Evolutionary conservation across 2,113 vertebrate species (phyloP), one percentile per base, ranked within the genome.

Genomic region (Xyrauchen texanus): DNA sequence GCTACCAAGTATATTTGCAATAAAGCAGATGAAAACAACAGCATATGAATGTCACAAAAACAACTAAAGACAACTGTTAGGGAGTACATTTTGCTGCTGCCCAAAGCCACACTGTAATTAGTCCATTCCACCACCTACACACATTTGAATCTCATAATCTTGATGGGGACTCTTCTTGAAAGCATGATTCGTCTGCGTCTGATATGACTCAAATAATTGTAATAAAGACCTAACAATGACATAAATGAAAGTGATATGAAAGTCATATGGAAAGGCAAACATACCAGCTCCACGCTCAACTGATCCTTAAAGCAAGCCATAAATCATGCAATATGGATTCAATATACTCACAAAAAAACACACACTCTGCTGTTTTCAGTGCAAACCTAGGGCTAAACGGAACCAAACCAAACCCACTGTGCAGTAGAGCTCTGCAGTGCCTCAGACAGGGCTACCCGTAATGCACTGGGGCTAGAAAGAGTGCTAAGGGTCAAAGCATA

Each of bases 381-480:
- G 34, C 51, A 55, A 11, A 57, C 47, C 12, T 16, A 7, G 53
- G 46, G 55, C 62, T 65, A 15, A 45, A 75, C 21, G 21, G 71
- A 60, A 75, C 8, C 63, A 67, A 53, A 75, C 65, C 58, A 79
- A 34, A 81, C 61, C 72, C 62, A 44, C 61, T 62, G 62, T 80
- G 70, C 62, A 76, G n/a, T 68, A 76, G 63, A 62, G n/a, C 57
- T 55, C 58, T 64, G 57, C 69, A 75, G 34, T 69, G 66, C 21
- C 44, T 46, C 12, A 80, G 49, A n/a, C 78, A 13, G 46, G 57
- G 64, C 79, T 85, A 84, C 78, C 78, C 70, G 81, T 10, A 49
- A 60, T 81, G 78, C 82, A 85, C 15, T 55, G 21, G 46, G 21
- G 21, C 21, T 34, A 34, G 21, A 34, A 34, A 34, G 21, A 34